phyloP scores from a whole-genome alignment of 2,888 invertebrate genomes.

The Microchrysa polita region DNA sequence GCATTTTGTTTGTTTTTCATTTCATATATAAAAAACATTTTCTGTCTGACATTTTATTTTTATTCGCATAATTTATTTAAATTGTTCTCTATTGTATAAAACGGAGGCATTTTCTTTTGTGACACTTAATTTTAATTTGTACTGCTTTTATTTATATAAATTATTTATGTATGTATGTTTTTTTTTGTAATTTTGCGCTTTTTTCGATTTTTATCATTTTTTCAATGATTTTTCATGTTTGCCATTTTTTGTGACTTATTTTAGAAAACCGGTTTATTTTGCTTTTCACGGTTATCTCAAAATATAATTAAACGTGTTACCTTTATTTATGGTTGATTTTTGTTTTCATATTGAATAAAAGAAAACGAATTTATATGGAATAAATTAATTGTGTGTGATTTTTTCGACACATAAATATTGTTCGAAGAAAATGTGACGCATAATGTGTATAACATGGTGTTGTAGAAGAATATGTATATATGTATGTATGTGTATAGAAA shows the following conservation, averaged over 20 bases:
- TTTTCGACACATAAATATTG: too few species aligned
- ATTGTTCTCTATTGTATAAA: neutral
- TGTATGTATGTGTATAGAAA: constrained; percentile 26
- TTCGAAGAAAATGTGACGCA: too few species aligned
- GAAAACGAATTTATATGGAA: too few species aligned
- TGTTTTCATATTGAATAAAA: neutral
- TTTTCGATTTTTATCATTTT: neutral
- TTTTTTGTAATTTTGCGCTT: neutral
- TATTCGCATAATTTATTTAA: constrained; percentile 1
- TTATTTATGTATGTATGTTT: neutral
- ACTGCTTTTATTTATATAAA: constrained; percentile 11
- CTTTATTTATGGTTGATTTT: neutral
- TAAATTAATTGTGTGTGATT: too few species aligned
- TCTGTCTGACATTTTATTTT: neutral
- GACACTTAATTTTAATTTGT: constrained; percentile 30
- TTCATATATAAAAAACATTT: neutral
- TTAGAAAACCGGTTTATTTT: constrained; percentile 16
- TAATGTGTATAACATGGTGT: too few species aligned
- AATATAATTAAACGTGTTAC: neutral
- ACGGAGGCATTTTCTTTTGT: constrained; percentile 5
- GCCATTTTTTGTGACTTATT: too few species aligned
- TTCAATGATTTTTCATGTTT: constrained; percentile 1
- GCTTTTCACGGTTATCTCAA: neutral
- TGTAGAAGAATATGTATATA: too few species aligned
- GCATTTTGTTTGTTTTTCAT: neutral